Conservation (phyloP, 2,113 vertebrate genomes). For the Dicaeum eximium region DNA sequence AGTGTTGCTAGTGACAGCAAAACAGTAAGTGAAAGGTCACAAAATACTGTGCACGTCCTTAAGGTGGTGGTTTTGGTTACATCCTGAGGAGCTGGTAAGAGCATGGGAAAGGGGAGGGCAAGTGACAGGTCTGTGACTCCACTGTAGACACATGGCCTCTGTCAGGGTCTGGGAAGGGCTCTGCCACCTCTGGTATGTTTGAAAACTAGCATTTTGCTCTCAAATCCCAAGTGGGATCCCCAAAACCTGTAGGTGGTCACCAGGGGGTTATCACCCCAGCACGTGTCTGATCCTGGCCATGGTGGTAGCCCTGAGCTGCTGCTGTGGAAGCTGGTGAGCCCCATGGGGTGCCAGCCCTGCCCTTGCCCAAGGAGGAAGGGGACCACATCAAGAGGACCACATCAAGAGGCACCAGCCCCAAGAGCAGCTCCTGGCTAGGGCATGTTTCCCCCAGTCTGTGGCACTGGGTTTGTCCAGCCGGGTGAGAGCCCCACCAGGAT, state of each 20-base stretch:
- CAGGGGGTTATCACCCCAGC: not conserved
- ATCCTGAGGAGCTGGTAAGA: not conserved
- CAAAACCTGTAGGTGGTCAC: not conserved
- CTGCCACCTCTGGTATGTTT: not conserved
- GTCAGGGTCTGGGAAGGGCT: not conserved
- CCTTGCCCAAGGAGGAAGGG: not conserved
- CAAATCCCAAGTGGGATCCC: not conserved
- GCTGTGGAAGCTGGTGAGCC: not conserved
- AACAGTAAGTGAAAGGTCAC: accelerated
- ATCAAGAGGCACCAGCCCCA: not conserved
- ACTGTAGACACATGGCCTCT: accelerated
- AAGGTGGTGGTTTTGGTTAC: not conserved
- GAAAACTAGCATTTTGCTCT: not conserved
- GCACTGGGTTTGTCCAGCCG: not conserved
- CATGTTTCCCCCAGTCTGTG: not conserved
- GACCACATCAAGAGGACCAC: not conserved
- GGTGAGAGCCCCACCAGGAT: not conserved
- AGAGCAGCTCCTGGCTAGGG: not conserved
- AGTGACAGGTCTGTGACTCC: not conserved
- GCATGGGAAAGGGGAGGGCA: not conserved
- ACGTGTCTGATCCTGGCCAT: accelerated
- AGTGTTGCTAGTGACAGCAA: not conserved
- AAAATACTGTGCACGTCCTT: not conserved
- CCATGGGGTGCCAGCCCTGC: not conserved
- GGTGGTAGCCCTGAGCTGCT: not conserved